Percentiles rank a stretch among this genome's conserved stretches.
phyloP scores from a whole-genome alignment of 2,113 vertebrate species.

The Albula glossodonta region DNA sequence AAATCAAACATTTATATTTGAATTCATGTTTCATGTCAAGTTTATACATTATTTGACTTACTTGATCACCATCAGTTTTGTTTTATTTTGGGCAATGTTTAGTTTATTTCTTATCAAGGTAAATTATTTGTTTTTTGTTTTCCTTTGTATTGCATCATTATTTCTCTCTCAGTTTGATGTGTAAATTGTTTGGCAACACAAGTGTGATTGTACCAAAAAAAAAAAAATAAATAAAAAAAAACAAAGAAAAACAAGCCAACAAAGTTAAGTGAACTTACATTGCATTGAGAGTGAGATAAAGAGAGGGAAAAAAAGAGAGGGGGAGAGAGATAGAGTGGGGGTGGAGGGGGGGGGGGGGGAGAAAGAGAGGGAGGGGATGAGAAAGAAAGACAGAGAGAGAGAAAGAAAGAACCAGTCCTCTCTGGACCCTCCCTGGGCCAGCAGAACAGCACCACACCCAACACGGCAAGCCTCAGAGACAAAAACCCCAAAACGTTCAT shows the following conservation, averaged over 20 bases:
- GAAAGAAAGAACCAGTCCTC: not conserved
- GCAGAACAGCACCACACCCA: not conserved
- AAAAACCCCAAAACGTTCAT: not conserved
- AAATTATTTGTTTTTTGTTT: too few species aligned
- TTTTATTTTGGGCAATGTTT: too few species aligned
- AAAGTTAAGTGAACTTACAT: conserved; percentile 2
- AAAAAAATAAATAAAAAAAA: conserved; percentile 16
- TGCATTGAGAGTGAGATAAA: not conserved
- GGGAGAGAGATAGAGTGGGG: conserved; percentile 3
- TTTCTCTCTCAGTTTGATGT: too few species aligned
- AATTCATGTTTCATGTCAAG: too few species aligned
- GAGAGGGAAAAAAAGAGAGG: not conserved
- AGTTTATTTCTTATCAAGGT: too few species aligned
- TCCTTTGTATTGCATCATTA: too few species aligned
- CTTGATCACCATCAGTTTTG: too few species aligned
- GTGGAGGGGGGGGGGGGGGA: too few species aligned
- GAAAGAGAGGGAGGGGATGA: not conserved
- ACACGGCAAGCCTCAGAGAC: not conserved
- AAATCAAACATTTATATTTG: too few species aligned
- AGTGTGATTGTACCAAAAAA: too few species aligned
- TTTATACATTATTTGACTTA: too few species aligned
- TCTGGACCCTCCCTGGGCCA: not conserved
- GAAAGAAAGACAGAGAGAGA: not conserved
- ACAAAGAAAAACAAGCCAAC: conserved; percentile 39
- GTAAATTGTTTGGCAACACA: too few species aligned